Percentiles rank a stretch among this genome's conserved stretches.
These are phyloP conservation scores for Campopleginae sp. DNA, from an alignment of 2,888 invertebrate genomes.

Conservation along the genomic window DNA sequence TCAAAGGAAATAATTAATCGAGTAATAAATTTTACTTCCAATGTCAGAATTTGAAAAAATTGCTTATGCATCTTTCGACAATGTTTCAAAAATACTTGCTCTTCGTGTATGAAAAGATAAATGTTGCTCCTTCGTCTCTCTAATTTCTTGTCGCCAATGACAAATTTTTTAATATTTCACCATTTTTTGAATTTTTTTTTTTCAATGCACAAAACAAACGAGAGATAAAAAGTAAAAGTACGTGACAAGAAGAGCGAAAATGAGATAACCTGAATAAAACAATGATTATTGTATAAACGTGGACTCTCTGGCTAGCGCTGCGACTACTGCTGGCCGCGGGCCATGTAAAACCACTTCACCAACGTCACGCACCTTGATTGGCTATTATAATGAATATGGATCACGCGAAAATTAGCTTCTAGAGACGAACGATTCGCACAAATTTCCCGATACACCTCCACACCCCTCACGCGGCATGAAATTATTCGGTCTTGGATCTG, in stretches of 20 bases:
- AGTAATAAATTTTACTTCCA: not conserved
- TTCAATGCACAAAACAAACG: not conserved
- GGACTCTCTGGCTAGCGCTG: constrained; percentile 68
- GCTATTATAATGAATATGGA: constrained; percentile 69
- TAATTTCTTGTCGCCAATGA: not conserved
- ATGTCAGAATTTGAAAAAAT: not conserved
- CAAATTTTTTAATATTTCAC: not conserved
- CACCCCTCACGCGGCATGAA: constrained; percentile 66
- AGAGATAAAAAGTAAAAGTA: constrained; percentile 17
- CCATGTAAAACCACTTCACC: constrained; percentile 67
- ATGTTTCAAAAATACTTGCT: too few relatives aligned
- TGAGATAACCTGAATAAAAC: constrained; percentile 13
- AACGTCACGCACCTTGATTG: constrained; percentile 74
- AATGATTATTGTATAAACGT: constrained; percentile 49
- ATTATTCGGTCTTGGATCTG: constrained; percentile 67
- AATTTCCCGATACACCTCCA: constrained; percentile 68
- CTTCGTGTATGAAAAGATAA: too few relatives aligned
- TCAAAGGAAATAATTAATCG: not conserved
- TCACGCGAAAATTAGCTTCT: constrained; percentile 82
- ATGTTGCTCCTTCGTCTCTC: too few relatives aligned
- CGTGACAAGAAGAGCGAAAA: constrained; percentile 13
- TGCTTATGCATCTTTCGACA: too few relatives aligned
- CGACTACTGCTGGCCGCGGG: constrained; percentile 67
- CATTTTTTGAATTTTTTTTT: not conserved
- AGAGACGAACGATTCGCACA: constrained; percentile 82